These are phyloP conservation scores for Noctua comes DNA, from an alignment of 2,888 invertebrate species.

Conservation along the genomic window DNA sequence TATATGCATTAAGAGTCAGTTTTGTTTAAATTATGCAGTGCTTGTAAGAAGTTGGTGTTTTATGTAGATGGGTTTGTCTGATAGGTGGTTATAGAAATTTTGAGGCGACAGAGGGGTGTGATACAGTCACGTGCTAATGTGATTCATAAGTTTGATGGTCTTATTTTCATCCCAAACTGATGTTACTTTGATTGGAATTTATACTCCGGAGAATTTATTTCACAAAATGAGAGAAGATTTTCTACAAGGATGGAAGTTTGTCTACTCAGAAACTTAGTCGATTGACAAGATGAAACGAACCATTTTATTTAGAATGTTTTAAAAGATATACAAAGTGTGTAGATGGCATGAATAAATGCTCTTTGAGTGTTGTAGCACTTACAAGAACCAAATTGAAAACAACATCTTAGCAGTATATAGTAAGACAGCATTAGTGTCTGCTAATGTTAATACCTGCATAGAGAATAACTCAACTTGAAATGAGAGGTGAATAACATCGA, in stretches of 20 bases:
- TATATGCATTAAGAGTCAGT: conserved; percentile 59
- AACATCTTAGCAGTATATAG: background rate
- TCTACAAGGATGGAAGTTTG: conserved; percentile 1
- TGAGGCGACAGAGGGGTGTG: conserved; percentile 84
- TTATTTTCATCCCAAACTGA: conserved; percentile 56
- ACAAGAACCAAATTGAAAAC: background rate
- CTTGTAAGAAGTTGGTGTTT: conserved; percentile 52
- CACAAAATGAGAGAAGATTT: conserved; percentile 20
- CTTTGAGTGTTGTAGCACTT: conserved; percentile 34
- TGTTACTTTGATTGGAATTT: conserved; percentile 55
- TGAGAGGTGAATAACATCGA: no score
- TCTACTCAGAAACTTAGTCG: conserved; percentile 16
- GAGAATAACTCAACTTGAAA: background rate
- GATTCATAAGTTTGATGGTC: conserved; percentile 70
- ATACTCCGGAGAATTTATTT: conserved; percentile 9
- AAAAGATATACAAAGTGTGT: background rate
- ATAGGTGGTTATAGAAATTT: conserved; percentile 88
- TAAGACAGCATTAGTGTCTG: background rate
- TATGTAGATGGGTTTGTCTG: conserved; percentile 81
- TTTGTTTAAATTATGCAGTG: conserved; percentile 46
- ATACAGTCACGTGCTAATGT: conserved; percentile 84
- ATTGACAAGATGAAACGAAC: conserved; percentile 23
- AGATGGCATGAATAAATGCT: conserved; percentile 36
- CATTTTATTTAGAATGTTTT: conserved; percentile 32
- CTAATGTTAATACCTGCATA: background rate